These are phyloP conservation scores for Latrodectus geometricus DNA, from an alignment of 1,140 invertebrate species.

Conservation along the genomic window DNA sequence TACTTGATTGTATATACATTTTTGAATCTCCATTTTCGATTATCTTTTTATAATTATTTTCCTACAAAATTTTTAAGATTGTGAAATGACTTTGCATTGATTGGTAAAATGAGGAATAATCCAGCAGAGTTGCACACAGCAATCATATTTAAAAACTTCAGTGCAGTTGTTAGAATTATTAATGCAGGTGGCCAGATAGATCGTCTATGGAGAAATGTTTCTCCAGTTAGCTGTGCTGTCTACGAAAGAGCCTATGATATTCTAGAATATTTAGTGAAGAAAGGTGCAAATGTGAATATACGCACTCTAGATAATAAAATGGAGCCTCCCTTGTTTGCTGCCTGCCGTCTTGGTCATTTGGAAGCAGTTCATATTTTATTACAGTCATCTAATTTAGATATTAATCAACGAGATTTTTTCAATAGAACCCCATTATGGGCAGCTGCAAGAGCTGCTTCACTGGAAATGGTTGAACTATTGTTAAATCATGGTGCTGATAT, in stretches of 20 bases:
- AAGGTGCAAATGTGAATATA: slow-evolving; percentile 65
- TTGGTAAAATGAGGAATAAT: background rate
- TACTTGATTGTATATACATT: no score
- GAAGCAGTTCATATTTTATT: slow-evolving; percentile 65
- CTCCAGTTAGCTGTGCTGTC: slow-evolving; percentile 66
- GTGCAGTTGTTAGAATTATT: slow-evolving; percentile 6
- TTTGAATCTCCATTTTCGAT: no score
- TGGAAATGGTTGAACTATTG: slow-evolving; percentile 59
- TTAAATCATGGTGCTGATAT: slow-evolving; percentile 57
- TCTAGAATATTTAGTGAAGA: slow-evolving; percentile 64
- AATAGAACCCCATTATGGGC: slow-evolving; percentile 63
- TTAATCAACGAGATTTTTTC: slow-evolving; percentile 63
- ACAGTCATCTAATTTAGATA: slow-evolving; percentile 56
- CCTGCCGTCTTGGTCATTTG: slow-evolving; percentile 65
- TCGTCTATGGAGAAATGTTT: slow-evolving; percentile 63
- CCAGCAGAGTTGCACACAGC: slow-evolving; percentile 23
- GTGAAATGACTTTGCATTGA: no score
- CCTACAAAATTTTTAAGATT: no score
- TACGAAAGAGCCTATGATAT: slow-evolving; percentile 65
- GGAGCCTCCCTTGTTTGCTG: slow-evolving; percentile 65
- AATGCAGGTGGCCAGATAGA: slow-evolving; percentile 35
- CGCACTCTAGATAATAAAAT: slow-evolving; percentile 59
- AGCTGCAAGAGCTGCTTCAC: slow-evolving; percentile 57
- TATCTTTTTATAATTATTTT: no score
- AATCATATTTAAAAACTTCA: slow-evolving; percentile 26